Percentiles rank a stretch among this genome's conserved stretches.
Conservation (phyloP, 2,113 vertebrate genomes). For the Camelus dromedarius region DNA sequence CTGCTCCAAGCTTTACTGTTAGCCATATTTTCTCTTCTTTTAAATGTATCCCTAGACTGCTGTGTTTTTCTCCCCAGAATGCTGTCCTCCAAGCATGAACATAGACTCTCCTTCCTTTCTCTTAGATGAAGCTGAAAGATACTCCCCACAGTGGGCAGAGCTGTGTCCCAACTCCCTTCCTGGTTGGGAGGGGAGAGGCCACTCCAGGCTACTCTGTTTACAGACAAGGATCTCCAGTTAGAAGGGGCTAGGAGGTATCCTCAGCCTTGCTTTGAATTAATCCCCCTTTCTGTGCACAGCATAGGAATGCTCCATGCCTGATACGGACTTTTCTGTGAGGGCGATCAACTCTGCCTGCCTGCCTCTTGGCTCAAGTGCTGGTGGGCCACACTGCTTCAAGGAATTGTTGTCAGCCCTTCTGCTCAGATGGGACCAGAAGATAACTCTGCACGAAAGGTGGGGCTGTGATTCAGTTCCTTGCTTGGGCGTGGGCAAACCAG, state of each 20-base stretch:
- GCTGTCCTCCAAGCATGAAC: not conserved
- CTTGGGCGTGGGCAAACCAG: not conserved
- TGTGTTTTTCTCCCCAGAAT: not conserved
- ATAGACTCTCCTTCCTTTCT: not conserved
- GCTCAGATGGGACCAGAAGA: not conserved
- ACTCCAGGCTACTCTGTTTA: not conserved
- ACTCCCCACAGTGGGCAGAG: not conserved
- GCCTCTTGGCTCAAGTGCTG: not conserved
- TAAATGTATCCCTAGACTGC: not conserved
- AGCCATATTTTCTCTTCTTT: not conserved
- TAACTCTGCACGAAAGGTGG: not conserved
- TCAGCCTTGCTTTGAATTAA: not conserved
- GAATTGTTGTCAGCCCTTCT: not conserved
- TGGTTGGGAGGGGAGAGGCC: not conserved
- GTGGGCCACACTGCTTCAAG: not conserved
- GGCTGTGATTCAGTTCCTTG: not conserved
- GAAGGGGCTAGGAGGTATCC: not conserved
- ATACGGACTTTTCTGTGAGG: not conserved
- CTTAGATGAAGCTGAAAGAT: not conserved
- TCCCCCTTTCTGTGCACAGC: not conserved
- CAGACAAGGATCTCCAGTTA: not conserved
- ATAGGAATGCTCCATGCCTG: not conserved
- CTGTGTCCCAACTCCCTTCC: not conserved
- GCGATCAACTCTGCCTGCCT: not conserved
- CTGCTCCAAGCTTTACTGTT: not conserved